Conservation (phyloP, 2,113 vertebrate genomes). For the Pedetes capensis region DNA sequence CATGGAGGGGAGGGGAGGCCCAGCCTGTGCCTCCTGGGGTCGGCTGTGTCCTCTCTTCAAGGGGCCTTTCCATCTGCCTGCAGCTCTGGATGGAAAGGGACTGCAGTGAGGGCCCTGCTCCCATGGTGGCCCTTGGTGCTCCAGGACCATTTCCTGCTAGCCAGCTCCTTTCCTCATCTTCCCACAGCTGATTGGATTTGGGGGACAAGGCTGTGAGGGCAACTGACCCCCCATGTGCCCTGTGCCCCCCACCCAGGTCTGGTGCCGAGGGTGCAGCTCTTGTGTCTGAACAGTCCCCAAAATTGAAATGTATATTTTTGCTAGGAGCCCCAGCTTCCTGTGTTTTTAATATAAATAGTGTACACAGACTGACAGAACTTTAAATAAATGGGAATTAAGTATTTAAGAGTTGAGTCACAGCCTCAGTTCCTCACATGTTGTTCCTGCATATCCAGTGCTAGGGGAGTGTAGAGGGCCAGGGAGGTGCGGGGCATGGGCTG, state of each 20-base stretch:
- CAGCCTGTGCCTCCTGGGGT: background rate
- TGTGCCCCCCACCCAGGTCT: background rate
- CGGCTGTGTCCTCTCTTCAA: background rate
- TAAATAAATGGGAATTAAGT: constrained; percentile 85
- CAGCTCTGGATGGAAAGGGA: background rate
- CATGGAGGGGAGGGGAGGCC: background rate
- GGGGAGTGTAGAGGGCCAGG: background rate
- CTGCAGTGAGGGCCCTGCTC: background rate
- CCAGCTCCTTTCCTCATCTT: too few relatives aligned
- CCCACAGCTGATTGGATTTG: too few relatives aligned
- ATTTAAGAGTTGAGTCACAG: constrained; percentile 80
- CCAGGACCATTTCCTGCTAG: background rate
- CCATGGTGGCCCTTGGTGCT: background rate
- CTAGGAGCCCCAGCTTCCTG: constrained; percentile 84
- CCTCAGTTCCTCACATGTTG: background rate
- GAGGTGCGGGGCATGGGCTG: background rate
- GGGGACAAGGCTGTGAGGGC: constrained; percentile 30
- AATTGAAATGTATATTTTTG: constrained; percentile 89
- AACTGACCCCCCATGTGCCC: background rate
- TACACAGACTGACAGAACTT: constrained; percentile 82
- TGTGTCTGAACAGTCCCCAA: constrained; percentile 79
- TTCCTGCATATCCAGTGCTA: background rate
- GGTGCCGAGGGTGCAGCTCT: constrained; percentile 56
- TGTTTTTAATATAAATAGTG: constrained; percentile 87
- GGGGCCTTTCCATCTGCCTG: background rate